Evolutionary conservation across 2,797 vertebrate species (phyloP).

Genomic region (Columba guinea): DNA sequence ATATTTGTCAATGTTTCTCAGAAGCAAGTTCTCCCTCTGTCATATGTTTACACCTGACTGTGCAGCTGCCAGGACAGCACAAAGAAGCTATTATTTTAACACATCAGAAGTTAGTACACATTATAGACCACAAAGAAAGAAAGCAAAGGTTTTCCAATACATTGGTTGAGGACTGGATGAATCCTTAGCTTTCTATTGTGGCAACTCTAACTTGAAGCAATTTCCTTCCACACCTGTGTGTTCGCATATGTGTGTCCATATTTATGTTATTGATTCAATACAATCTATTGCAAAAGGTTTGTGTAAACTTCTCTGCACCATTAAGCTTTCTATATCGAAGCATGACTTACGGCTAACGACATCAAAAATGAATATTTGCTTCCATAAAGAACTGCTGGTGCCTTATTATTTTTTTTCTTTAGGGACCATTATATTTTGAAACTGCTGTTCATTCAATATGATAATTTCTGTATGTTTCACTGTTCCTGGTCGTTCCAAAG

Average conservation of each 20-base stretch:
- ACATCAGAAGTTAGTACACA: neutral
- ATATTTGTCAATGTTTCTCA: neutral
- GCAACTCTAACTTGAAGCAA: neutral
- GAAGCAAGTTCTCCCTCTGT: neutral
- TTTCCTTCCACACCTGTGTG: neutral
- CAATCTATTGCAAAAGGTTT: neutral
- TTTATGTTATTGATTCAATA: neutral
- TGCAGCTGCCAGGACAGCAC: neutral
- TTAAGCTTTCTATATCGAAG: neutral
- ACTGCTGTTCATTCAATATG: neutral
- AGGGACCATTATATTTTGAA: constrained; percentile 13
- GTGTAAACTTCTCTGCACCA: neutral
- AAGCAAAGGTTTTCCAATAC: neutral
- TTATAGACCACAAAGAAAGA: neutral
- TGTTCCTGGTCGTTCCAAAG: constrained; percentile 4
- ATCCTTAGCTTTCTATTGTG: neutral
- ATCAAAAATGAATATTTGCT: neutral
- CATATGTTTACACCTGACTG: neutral
- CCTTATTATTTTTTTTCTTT: neutral
- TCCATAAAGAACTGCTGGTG: neutral
- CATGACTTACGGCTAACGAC: neutral
- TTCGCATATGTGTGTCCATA: neutral
- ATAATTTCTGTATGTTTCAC: neutral
- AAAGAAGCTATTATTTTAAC: neutral
- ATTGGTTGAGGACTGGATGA: neutral